phyloP scores from a whole-genome alignment of 2,113 vertebrate genomes.

The Poeciliopsis prolifica region DNA sequence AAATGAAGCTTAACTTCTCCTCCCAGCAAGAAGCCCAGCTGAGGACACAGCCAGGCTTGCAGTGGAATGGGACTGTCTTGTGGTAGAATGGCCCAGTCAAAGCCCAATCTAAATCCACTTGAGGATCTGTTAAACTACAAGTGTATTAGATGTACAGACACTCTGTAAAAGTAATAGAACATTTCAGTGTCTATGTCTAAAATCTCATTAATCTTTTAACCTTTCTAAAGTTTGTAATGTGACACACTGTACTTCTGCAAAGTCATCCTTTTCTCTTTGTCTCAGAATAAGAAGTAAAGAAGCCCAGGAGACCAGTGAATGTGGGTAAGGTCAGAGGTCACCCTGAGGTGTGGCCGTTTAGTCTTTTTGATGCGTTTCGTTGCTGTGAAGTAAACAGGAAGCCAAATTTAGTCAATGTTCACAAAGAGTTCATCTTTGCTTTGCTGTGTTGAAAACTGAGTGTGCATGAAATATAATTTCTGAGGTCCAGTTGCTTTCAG shows the following conservation, averaged over 20 bases:
- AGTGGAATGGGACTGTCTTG: not conserved
- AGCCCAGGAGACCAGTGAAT: not conserved
- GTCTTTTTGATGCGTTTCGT: not conserved
- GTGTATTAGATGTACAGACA: not conserved
- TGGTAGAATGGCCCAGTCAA: not conserved
- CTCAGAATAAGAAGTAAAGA: not conserved
- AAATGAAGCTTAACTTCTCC: too few species aligned
- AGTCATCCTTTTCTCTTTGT: not conserved
- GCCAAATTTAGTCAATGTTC: not conserved
- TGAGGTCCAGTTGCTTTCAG: not conserved
- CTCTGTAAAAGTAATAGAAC: too few species aligned
- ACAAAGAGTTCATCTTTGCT: not conserved
- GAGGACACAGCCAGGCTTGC: not conserved
- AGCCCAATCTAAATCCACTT: not conserved
- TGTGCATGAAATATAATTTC: not conserved
- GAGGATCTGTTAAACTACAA: not conserved
- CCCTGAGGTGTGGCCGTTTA: not conserved
- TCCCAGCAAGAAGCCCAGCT: too few species aligned
- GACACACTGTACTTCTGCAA: not conserved
- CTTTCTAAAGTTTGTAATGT: not conserved
- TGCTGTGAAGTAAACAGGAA: too few species aligned
- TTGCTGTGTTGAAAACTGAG: constrained; percentile 21
- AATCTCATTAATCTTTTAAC: not conserved
- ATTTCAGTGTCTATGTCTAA: not conserved
- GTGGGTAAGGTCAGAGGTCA: not conserved